Conservation (phyloP, 1,140 invertebrate genomes). For the Leptinotarsa defecta region DNA sequence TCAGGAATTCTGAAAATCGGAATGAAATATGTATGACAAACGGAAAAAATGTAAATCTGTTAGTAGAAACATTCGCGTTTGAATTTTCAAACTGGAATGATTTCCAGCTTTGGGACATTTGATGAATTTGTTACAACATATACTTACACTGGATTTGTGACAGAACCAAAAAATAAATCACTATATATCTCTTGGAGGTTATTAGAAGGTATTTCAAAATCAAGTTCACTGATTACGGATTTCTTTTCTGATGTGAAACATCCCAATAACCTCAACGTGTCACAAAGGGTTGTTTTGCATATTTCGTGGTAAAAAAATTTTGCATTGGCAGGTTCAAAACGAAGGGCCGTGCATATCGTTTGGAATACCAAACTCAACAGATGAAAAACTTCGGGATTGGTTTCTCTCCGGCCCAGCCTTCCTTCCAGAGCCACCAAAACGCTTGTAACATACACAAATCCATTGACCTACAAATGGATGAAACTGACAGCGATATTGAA, state of each 20-base stretch:
- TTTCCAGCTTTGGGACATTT: too few species aligned
- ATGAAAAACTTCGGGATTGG: slow-evolving; percentile 61
- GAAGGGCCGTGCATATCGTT: slow-evolving; percentile 95
- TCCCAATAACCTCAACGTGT: slow-evolving; percentile 87
- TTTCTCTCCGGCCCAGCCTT: slow-evolving; percentile 63
- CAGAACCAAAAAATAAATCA: slow-evolving; percentile 74
- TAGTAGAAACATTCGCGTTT: too few species aligned
- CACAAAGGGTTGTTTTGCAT: slow-evolving; percentile 88
- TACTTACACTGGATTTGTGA: slow-evolving; percentile 51
- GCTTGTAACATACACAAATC: slow-evolving; percentile 97
- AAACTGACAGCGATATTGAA: too few species aligned
- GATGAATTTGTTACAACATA: not conserved
- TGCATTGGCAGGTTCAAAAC: slow-evolving; percentile 98
- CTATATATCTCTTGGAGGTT: slow-evolving; percentile 65
- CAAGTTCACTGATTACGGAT: slow-evolving; percentile 54
- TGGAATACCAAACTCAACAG: slow-evolving; percentile 91
- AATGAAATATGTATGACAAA: slow-evolving; percentile 15
- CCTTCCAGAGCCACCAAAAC: slow-evolving; percentile 92
- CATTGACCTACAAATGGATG: slow-evolving; percentile 66
- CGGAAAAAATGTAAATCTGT: too few species aligned
- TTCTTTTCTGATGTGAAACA: slow-evolving; percentile 75
- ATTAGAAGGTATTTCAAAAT: slow-evolving; percentile 58
- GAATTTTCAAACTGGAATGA: too few species aligned
- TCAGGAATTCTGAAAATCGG: slow-evolving; percentile 62
- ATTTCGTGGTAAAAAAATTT: slow-evolving; percentile 98